Evolutionary conservation across 2,797 vertebrate species (phyloP).

Genomic region (Clarias platycephalus): DNA sequence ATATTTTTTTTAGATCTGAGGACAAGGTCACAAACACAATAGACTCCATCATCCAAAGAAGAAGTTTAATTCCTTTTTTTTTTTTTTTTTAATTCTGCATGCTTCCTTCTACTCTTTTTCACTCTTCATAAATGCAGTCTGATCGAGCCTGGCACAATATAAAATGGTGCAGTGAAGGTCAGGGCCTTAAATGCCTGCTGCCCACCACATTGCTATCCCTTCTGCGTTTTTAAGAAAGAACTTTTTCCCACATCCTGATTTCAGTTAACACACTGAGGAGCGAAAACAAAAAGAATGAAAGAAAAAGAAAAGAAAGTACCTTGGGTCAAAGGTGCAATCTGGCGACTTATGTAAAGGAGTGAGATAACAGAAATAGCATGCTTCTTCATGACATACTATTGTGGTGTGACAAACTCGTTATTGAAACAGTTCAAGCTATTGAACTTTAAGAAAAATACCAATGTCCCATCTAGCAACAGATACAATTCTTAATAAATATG

Average conservation of each 20-base stretch:
- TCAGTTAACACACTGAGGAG: neutral
- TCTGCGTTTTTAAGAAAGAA: neutral
- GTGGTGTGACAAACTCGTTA: constrained; percentile 25
- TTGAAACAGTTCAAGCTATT: constrained; percentile 4
- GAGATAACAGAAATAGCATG: constrained; percentile 33
- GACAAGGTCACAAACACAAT: constrained; percentile 59
- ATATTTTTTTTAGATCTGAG: constrained; percentile 22
- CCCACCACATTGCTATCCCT: constrained; percentile 1
- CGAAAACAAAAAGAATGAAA: too few species aligned
- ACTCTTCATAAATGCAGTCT: constrained; percentile 22
- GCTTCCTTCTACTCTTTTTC: neutral
- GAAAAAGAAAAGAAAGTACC: neutral
- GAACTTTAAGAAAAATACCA: neutral
- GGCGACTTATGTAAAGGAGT: constrained; percentile 34
- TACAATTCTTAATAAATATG: neutral
- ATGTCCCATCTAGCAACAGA: neutral
- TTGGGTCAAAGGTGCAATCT: neutral
- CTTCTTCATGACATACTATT: constrained; percentile 35
- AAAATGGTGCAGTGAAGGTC: constrained; percentile 18
- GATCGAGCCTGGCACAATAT: constrained; percentile 20
- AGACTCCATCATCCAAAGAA: constrained; percentile 43
- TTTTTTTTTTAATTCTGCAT: constrained; percentile 28
- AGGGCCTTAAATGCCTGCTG: neutral
- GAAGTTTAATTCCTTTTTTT: too few species aligned
- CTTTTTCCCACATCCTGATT: neutral